Percentiles rank a stretch among this genome's conserved stretches.
Evolutionary conservation across 2,113 vertebrate species (phyloP).

Genomic region (Saccopteryx bilineata): DNA sequence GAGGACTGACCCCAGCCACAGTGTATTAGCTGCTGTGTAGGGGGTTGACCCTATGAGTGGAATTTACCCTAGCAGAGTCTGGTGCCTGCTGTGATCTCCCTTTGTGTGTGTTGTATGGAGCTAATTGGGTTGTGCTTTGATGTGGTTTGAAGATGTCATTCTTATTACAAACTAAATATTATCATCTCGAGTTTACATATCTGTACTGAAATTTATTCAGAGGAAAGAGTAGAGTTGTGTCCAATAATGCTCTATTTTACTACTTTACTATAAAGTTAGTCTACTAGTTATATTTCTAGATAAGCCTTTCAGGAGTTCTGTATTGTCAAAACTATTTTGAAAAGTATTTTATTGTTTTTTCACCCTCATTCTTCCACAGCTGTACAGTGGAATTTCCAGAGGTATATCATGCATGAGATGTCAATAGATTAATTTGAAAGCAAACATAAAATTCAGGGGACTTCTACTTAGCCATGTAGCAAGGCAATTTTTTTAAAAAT

Average conservation of each 20-base stretch:
- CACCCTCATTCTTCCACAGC: background rate
- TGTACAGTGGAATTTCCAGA: background rate
- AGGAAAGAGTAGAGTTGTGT: background rate
- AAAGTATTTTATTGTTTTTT: background rate
- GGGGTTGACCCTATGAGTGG: too few species aligned
- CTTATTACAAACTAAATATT: background rate
- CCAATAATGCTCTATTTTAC: slow-evolving; percentile 5
- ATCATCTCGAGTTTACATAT: background rate
- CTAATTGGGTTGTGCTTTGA: too few species aligned
- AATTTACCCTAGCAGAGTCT: too few species aligned
- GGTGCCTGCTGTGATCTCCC: too few species aligned
- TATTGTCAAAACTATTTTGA: background rate
- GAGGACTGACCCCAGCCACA: too few species aligned
- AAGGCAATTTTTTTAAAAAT: background rate
- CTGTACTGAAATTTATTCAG: slow-evolving; percentile 9
- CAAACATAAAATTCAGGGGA: background rate
- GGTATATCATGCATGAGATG: background rate
- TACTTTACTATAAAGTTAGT: background rate
- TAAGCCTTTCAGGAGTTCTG: background rate
- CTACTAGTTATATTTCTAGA: slow-evolving; percentile 2
- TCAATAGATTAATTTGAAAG: background rate
- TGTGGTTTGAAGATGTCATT: background rate
- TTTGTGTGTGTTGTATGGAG: too few species aligned
- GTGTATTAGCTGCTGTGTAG: too few species aligned
- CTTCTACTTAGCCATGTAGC: background rate